Evolutionary conservation across 2,888 invertebrate species (phyloP).

Genomic region (Mythimna ferrago): DNA sequence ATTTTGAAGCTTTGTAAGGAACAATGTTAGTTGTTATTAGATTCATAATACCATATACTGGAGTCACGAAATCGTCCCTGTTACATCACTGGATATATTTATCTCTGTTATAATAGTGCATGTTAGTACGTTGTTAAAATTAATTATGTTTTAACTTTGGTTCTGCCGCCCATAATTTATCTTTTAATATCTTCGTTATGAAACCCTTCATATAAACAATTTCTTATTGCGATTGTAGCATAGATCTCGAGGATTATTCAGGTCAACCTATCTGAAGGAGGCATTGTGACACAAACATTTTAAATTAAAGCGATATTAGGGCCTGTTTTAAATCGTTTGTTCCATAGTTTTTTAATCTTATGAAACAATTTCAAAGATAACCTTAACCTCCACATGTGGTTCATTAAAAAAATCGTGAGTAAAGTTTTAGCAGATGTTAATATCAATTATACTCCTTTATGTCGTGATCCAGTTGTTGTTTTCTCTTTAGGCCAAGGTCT

Average conservation of each 20-base stretch:
- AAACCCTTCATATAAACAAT: slow-evolving; percentile 46
- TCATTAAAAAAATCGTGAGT: slow-evolving; percentile 4
- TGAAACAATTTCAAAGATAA: slow-evolving; percentile 16
- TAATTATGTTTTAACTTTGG: slow-evolving; percentile 26
- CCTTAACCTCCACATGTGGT: slow-evolving; percentile 47
- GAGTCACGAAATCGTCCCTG: neutral
- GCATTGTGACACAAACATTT: slow-evolving; percentile 52
- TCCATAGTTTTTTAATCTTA: neutral
- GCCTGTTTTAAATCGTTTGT: slow-evolving; percentile 7
- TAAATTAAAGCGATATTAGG: slow-evolving; percentile 41
- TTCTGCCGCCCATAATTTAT: slow-evolving; percentile 41
- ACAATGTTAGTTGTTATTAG: slow-evolving; percentile 42
- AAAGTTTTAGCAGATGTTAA: slow-evolving; percentile 56
- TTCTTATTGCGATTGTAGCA: slow-evolving; percentile 55
- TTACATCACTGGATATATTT: slow-evolving; percentile 20
- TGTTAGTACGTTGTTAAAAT: slow-evolving; percentile 30
- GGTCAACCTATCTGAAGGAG: slow-evolving; percentile 60
- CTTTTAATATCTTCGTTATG: slow-evolving; percentile 37
- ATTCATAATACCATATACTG: slow-evolving; percentile 17
- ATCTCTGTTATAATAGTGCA: slow-evolving; percentile 4
- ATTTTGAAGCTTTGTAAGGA: slow-evolving; percentile 34
- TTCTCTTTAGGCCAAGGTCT: slow-evolving; percentile 82
- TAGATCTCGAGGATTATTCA: slow-evolving; percentile 56
- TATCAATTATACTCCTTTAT: slow-evolving; percentile 49
- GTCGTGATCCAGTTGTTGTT: slow-evolving; percentile 66